Evolutionary conservation across 2,888 invertebrate species (phyloP), one percentile per base, ranked within the genome.

Genomic region (Hoplodrina ambigua): DNA sequence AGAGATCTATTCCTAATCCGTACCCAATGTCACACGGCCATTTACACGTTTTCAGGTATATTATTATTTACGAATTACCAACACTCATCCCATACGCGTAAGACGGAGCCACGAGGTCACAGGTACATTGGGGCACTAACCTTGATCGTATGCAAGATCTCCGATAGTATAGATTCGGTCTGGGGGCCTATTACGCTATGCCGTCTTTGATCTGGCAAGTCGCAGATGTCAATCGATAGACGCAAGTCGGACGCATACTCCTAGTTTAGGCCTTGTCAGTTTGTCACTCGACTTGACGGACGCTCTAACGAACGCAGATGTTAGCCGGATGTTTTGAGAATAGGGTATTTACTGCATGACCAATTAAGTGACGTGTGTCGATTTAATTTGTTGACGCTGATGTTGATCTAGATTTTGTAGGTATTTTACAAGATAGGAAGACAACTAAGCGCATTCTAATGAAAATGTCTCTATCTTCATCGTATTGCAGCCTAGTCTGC

Each of bases 231-330:
- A 88, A 87, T 84, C 78, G 79, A 58, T 60, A 70, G 76, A 84
- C 76, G 72, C 81, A 81, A 83, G 82, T 85, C 83, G 85, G 80
- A 87, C 86, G 85, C 85, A 70, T 74, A 64, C 69, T 72, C 86
- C 89, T 83, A 87, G 88, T 89, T 89, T 89, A 90, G 91, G 83
- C 85, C 84, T 79, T 84, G 88, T 88, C 88, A 85, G 80, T 85
- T 79, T 84, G 88, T 88, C 88, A 85, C 80, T 85, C 70, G 69
- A 69, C 82, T 75, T 86, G 87, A 88, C 83, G 85, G 86, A 84
- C 83, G 84, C 86, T 84, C 89, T 92, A 93, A 92, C 91, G 91
- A 92, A 91, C 88, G 84, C 85, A 87, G 86, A 88, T 88, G 85
- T 81, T 72, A 86, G 85, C 85, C 90, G 90, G 90, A 92, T 90